Base-by-base conservation (phyloP, 2,888 invertebrate genomes). In the Aspidiotus rigidus region DNA sequence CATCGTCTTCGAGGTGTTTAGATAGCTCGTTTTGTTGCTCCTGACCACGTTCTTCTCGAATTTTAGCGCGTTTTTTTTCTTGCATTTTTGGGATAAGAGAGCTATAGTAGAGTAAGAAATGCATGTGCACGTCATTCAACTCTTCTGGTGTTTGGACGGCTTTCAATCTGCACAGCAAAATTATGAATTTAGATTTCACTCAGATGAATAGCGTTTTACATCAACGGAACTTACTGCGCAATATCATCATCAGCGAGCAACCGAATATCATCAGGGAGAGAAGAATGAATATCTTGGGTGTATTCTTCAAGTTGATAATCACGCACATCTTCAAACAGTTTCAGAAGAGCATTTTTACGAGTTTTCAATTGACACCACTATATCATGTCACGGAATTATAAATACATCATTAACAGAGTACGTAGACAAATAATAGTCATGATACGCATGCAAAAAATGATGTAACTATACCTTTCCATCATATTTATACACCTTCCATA, bases 401-500 rank as follows among this genome's bases (percentile, higher is more conserved):
- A 13, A 55, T 17, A 16, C 1, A 16, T 55, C 1, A 63, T 13
- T 57, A 56, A 56, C 11, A 16, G 11, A 62, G 62, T 7, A 59
- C 8, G 17, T 11, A 11, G n/a, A 16, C 10, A 16, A 40, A 16
- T 3, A 41, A 39, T 9, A 11, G 10, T 3, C 17, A 28, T 28
- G 13, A n/a, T 53, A 53, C 3, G 7, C 10, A 15, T 39, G 62
- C 5, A 62, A 15, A 15, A 13, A 7, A 62, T 15, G 10, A 40
- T 15, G 15, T 2, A 5, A 39, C 8, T 54, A 55, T 76, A 87
- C 88, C 83, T 93, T 93, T 66, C 92, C 93, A 78, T 98, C 97
- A 78, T 84, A 93, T 76, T 90, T 89, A 80, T 94, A 98, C n/a
- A 99, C 90, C 77, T 90, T 93, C 99, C 99, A 99, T 42, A 99